phyloP scores from a whole-genome alignment of 2,888 invertebrate species.

The Invenusta paracnida region DNA sequence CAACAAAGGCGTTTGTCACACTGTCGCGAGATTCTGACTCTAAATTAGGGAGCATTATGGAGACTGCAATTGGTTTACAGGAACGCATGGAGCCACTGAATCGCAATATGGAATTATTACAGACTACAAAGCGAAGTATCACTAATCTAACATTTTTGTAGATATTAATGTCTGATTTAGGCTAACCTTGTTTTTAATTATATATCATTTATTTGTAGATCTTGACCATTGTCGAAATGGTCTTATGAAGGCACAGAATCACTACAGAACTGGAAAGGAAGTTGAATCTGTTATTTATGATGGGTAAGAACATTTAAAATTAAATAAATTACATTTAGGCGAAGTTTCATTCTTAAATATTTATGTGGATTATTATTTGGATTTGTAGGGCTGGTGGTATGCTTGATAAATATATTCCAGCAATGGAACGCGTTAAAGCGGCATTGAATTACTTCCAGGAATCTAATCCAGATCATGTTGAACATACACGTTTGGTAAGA shows the following conservation, averaged over 20 bases:
- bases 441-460: constrained; percentile 27
- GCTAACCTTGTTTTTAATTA: neutral
- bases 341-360: no score
- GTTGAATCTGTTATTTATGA: constrained; percentile 20
- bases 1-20: neutral
- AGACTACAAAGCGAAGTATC: constrained; percentile 18
- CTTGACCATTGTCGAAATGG: constrained; percentile 31
- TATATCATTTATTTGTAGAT: neutral
- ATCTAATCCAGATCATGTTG: constrained; percentile 27
- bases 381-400: constrained; percentile 11
- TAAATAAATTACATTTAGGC: no score
- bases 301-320: neutral
- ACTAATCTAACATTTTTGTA: no score
- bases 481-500: neutral
- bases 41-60: constrained; percentile 27
- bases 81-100: constrained; percentile 15
- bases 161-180: neutral
- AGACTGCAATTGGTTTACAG: constrained; percentile 29
- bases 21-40: constrained; percentile 18
- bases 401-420: constrained; percentile 26
- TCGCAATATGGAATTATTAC: constrained; percentile 28
- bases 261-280: constrained; percentile 7
- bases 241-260: constrained; percentile 25
- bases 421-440: constrained; percentile 23
- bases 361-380: no score